Base-by-base conservation (phyloP, 2,888 invertebrate genomes). In the Tanaodytes sp. region DNA sequence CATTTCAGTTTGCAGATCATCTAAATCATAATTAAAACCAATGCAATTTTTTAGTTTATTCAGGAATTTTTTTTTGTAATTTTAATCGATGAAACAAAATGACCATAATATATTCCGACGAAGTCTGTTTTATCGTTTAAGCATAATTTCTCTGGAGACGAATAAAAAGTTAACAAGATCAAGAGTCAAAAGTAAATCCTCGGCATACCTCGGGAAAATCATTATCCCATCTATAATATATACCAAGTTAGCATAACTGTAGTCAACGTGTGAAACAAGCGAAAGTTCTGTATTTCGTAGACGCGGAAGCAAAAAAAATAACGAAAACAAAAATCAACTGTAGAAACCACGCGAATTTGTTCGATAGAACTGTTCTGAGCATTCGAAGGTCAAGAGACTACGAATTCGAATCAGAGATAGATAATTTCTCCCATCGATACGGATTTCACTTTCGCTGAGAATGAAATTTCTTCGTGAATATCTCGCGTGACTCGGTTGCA, bases 341-440 rank as follows among this genome's bases (percentile, higher is more conserved):
- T 27, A 19, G 39, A 39, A 58, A 12, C n/a, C 23, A 6, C 31
- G 19, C 16, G 31, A 48, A 39, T 36, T 9, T 19, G 12, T 39
- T 3, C 18, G 39, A 46, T 39, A 30, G 42, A 49, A n/a, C n/a
- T n/a, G n/a, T 59, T 31, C 12, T 3, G 11, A 11, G 2, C 2
- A 49, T 11, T 12, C 20, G 20, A 40, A 55, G 46, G 63, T 43
- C 48, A 43, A 27, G 36, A 36, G 33, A 37, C 16, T 43, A 15
- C 23, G 20, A 51, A 51, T 49, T 39, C 23, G 4, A 43, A 18
- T 20, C 39, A 18, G 42, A 27, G 39, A n/a, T 6, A 9, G 31
- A 19, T 42, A 65, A 65, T 65, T 65, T 65, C 65, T 58, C 65
- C 52, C 45, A 45, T 65, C 14, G 58, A 58, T 58, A 51, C 52